Conservation (phyloP, 2,888 invertebrate species). For the Lucinisca nassula region DNA sequence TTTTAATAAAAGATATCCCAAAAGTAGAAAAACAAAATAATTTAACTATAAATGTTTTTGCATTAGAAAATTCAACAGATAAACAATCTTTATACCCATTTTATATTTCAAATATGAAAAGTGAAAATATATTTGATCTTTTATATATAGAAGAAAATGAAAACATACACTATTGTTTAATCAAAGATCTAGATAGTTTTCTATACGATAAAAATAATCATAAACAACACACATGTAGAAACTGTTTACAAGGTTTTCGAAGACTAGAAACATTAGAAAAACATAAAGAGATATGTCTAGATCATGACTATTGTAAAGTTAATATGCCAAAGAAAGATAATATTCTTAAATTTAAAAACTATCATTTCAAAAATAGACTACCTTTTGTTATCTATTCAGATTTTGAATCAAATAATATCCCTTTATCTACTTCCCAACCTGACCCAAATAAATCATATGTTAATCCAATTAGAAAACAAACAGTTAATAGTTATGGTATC, state of each 20-base stretch:
- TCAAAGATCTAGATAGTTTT: conserved; percentile 12
- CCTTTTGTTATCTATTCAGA: conserved; percentile 15
- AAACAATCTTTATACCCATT: no score
- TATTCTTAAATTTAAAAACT: no score
- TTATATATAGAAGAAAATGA: conserved; percentile 23
- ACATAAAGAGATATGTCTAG: conserved; percentile 7
- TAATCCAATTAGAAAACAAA: conserved; percentile 11
- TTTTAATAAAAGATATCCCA: no score
- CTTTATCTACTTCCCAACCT: not conserved
- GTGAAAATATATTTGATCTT: no score
- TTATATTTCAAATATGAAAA: no score
- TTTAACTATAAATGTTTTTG: no score
- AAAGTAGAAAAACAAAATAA: no score
- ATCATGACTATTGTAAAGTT: not conserved
- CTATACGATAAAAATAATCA: not conserved
- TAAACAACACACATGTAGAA: not conserved
- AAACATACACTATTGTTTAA: conserved; percentile 27
- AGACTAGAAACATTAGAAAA: conserved; percentile 7
- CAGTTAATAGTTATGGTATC: conserved; percentile 15
- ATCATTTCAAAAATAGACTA: no score
- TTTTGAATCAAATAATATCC: conserved; percentile 10
- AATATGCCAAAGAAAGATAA: no score
- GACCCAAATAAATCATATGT: conserved; percentile 12
- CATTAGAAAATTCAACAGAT: no score
- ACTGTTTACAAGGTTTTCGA: conserved; percentile 17